Percentiles rank a stretch among this genome's conserved stretches.
Conservation (phyloP, 1,140 invertebrate genomes). For the Colletes latitarsis region DNA sequence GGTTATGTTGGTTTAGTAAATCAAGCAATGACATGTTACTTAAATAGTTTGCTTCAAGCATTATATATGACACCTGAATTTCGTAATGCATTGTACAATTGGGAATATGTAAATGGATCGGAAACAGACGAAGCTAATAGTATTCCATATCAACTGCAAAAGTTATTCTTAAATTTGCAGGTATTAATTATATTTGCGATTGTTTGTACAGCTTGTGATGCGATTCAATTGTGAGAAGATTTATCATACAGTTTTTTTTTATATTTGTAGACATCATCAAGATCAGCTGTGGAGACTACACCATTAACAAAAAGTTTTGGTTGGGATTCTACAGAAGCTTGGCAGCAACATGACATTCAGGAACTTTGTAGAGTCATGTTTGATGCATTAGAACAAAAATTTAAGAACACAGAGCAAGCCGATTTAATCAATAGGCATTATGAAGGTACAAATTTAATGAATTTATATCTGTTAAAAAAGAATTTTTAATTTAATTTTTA, state of each 20-base stretch:
- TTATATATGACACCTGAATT: slow-evolving; percentile 98
- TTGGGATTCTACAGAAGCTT: slow-evolving; percentile 94
- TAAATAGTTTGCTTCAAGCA: slow-evolving; percentile 94
- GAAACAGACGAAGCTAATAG: slow-evolving; percentile 85
- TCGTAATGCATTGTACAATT: slow-evolving; percentile 93
- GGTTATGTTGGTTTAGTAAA: slow-evolving; percentile 94
- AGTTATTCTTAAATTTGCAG: slow-evolving; percentile 93
- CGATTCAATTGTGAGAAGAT: slow-evolving; percentile 10
- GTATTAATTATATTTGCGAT: slow-evolving; percentile 74
- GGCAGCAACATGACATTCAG: slow-evolving; percentile 97
- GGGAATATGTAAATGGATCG: slow-evolving; percentile 88
- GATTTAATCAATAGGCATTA: slow-evolving; percentile 91
- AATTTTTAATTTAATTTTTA: slow-evolving; percentile 36
- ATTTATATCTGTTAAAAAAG: slow-evolving; percentile 7
- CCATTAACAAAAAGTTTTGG: slow-evolving; percentile 95
- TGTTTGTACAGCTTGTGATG: not conserved
- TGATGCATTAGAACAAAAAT: slow-evolving; percentile 93
- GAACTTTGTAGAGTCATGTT: slow-evolving; percentile 96
- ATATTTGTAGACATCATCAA: slow-evolving; percentile 85
- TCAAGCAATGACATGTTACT: slow-evolving; percentile 97
- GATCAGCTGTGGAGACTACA: slow-evolving; percentile 91
- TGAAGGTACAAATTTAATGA: slow-evolving; percentile 80
- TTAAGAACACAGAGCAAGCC: slow-evolving; percentile 91
- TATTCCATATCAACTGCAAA: slow-evolving; percentile 94
- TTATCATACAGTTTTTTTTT: slow-evolving; percentile 4